Evolutionary conservation across 2,797 vertebrate genomes (phyloP).

Genomic region (Octomys mimax): DNA sequence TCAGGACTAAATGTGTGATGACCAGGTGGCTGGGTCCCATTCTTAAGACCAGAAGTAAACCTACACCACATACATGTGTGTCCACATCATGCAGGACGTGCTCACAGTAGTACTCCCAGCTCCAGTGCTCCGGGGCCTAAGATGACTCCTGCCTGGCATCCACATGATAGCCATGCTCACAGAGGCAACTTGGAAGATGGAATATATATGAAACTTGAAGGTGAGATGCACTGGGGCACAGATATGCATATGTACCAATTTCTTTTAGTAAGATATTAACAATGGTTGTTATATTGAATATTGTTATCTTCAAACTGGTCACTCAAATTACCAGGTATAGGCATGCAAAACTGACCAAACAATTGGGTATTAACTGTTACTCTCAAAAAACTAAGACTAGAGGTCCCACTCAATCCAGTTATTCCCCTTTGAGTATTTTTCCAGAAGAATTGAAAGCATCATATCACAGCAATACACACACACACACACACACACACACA

Average conservation of each 20-base stretch:
- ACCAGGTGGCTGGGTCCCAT: slow-evolving; percentile 70
- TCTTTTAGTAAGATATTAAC: background rate
- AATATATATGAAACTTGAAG: slow-evolving; percentile 39
- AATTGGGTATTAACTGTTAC: too few species aligned
- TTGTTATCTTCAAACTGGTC: too few species aligned
- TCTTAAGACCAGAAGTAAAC: slow-evolving; percentile 52
- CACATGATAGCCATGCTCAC: slow-evolving; percentile 37
- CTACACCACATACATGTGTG: background rate
- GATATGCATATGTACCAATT: slow-evolving; percentile 26
- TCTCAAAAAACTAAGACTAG: too few species aligned
- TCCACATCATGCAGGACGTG: slow-evolving; percentile 53
- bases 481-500: too few species aligned
- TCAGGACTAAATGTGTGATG: slow-evolving; percentile 11
- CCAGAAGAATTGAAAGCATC: too few species aligned
- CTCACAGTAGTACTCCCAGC: slow-evolving; percentile 23
- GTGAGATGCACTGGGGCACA: slow-evolving; percentile 52
- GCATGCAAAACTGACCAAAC: too few species aligned
- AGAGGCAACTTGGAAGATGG: background rate
- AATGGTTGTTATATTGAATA: too few species aligned
- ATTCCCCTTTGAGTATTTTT: too few species aligned
- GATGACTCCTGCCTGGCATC: slow-evolving; percentile 68
- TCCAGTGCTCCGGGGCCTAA: slow-evolving; percentile 56
- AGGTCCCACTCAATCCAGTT: too few species aligned
- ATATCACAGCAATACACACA: too few species aligned
- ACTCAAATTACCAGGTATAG: too few species aligned